Percentiles rank a stretch among this genome's conserved stretches.
phyloP scores from a whole-genome alignment of 2,888 invertebrate species.

The Agriopis aurantiaria region DNA sequence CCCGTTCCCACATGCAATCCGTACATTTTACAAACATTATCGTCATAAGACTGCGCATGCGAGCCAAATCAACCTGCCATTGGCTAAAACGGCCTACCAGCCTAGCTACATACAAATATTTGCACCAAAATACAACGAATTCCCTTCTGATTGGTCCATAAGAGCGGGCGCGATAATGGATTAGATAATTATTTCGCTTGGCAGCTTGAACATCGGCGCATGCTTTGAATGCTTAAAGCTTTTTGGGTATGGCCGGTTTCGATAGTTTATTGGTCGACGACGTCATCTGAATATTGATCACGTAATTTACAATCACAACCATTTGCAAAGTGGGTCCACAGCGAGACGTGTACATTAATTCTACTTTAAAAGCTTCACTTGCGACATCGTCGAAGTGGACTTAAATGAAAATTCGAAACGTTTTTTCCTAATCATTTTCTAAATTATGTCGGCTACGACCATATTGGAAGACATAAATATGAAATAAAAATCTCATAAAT shows the following conservation, averaged over 20 bases:
- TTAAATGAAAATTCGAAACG: constrained; percentile 21
- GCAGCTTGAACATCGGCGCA: constrained; percentile 54
- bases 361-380: constrained; percentile 34
- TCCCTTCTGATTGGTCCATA: constrained; percentile 66
- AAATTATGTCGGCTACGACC: constrained; percentile 43
- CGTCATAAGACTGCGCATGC: constrained; percentile 70
- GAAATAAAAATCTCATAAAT: constrained; percentile 55
- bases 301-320: constrained; percentile 42
- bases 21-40: constrained; percentile 68
- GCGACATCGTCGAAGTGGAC: constrained; percentile 34
- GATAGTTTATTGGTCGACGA: constrained; percentile 50
- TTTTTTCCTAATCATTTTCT: constrained; percentile 33
- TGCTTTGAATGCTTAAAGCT: constrained; percentile 53
- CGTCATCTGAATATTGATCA: constrained; percentile 47
- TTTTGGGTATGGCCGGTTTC: constrained; percentile 45
- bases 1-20: constrained; percentile 77
- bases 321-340: constrained; percentile 37
- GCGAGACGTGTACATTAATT: constrained; percentile 36
- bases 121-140: constrained; percentile 65
- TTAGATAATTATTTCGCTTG: constrained; percentile 61
- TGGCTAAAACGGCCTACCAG: constrained; percentile 62
- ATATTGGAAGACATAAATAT: constrained; percentile 52
- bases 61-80: constrained; percentile 69
- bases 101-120: constrained; percentile 57
- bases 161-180: constrained; percentile 62